Percentiles rank a stretch among this genome's conserved stretches.
Conservation (phyloP, 2,113 vertebrate genomes). For the Psammodynastes pulverulentus region DNA sequence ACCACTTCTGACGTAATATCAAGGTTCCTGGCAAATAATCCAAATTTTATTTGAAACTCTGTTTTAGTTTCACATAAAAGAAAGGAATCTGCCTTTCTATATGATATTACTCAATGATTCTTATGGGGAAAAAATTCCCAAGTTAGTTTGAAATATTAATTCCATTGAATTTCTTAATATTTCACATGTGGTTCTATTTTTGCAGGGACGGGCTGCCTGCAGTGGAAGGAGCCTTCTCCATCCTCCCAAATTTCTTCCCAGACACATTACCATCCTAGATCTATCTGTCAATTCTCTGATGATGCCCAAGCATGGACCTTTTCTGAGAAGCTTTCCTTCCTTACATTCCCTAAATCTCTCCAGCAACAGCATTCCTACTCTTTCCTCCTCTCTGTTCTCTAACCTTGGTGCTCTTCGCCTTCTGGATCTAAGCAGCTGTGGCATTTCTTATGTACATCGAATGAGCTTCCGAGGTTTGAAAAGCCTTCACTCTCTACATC, state of each 20-base stretch:
- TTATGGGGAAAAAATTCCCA: not conserved
- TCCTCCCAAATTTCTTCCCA: conserved; percentile 57
- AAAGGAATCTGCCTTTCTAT: not conserved
- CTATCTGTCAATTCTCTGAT: conserved; percentile 65
- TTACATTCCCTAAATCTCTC: conserved; percentile 66
- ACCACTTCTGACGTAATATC: not conserved
- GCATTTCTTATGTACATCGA: conserved; percentile 50
- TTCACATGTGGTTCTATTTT: conserved; percentile 29
- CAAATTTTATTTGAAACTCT: not conserved
- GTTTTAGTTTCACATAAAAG: not conserved
- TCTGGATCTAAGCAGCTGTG: conserved; percentile 67
- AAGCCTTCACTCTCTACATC: conserved; percentile 55
- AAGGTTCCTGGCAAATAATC: not conserved
- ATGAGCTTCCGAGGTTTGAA: conserved; percentile 56
- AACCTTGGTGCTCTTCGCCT: conserved; percentile 47
- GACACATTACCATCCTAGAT: conserved; percentile 58
- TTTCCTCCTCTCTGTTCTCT: conserved; percentile 67
- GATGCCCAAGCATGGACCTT: conserved; percentile 37
- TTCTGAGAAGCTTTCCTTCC: conserved; percentile 51
- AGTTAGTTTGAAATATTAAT: not conserved
- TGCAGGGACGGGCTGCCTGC: conserved; percentile 62
- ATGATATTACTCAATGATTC: not conserved
- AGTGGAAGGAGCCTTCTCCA: conserved; percentile 51
- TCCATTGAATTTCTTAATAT: conserved; percentile 13
- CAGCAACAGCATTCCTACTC: conserved; percentile 66